Percentiles rank a stretch among this genome's conserved stretches.
phyloP scores from a whole-genome alignment of 2,797 vertebrate species.

The Amblyopsis hoosieri region DNA sequence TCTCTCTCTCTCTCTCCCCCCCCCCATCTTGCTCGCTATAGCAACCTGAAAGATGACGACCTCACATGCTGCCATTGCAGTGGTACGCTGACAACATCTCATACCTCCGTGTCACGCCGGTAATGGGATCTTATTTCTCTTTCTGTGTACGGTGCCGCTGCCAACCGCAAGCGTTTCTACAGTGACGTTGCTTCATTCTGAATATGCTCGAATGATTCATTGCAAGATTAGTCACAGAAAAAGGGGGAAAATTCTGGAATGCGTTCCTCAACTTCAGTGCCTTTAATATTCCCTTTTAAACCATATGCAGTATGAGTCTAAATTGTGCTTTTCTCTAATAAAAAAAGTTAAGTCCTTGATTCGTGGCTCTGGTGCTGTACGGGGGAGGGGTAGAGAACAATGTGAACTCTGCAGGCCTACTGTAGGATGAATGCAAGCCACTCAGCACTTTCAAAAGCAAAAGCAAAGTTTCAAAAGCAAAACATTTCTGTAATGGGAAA shows the following conservation, averaged over 20 bases:
- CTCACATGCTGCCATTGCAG: constrained; percentile 30
- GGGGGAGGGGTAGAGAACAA: no score
- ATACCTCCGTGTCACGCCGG: constrained; percentile 25
- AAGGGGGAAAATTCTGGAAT: constrained; percentile 5
- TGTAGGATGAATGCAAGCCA: no score
- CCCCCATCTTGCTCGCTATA: neutral
- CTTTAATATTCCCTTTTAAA: no score
- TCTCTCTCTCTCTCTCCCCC: constrained; percentile 19
- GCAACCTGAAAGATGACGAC: constrained; percentile 43
- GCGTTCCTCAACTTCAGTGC: constrained; percentile 1
- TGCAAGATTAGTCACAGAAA: constrained; percentile 1
- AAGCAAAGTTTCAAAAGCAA: no score
- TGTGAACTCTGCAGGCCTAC: no score
- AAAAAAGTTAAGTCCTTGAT: no score
- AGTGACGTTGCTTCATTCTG: constrained; percentile 23
- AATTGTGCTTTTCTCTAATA: no score
- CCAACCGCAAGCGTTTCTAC: constrained; percentile 19
- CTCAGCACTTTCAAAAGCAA: no score
- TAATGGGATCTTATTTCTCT: constrained; percentile 39
- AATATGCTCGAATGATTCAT: constrained; percentile 7
- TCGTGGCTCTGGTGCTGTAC: no score
- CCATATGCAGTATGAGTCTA: no score
- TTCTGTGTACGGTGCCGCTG: constrained; percentile 27
- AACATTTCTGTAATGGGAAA: no score
- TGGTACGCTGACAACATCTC: constrained; percentile 27